Evolutionary conservation across 2,888 invertebrate genomes (phyloP).

Genomic region (Rhyacophila evoluta): DNA sequence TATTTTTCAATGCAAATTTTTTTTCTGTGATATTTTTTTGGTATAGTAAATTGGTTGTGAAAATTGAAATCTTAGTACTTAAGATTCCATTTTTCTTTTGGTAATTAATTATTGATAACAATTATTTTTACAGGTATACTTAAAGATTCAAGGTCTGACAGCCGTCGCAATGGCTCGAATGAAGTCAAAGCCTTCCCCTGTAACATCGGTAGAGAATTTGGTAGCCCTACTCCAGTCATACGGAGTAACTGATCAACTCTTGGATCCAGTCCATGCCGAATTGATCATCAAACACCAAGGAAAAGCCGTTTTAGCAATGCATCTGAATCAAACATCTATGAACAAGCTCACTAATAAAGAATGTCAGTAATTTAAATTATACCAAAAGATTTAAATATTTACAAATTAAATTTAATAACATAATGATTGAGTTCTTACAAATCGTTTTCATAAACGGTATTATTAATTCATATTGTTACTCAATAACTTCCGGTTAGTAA

Average conservation of each 20-base stretch:
- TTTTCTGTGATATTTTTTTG: too few species aligned
- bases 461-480: too few species aligned
- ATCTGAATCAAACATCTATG: slow-evolving; percentile 76
- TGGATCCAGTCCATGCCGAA: slow-evolving; percentile 74
- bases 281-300: slow-evolving; percentile 76
- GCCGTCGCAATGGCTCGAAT: slow-evolving; percentile 64
- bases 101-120: too few species aligned
- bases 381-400: too few species aligned
- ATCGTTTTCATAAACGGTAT: too few species aligned
- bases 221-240: slow-evolving; percentile 64
- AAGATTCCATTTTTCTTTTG: too few species aligned
- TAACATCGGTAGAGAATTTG: slow-evolving; percentile 62
- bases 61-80: too few species aligned
- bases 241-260: slow-evolving; percentile 61
- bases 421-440: too few species aligned
- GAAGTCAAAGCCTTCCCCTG: slow-evolving; percentile 60
- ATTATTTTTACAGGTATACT: slow-evolving; percentile 71
- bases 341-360: slow-evolving; percentile 72
- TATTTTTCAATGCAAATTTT: too few species aligned
- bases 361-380: slow-evolving; percentile 69
- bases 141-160: slow-evolving; percentile 70
- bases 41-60: too few species aligned
- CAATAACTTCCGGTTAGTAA: too few species aligned
- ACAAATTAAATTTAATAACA: too few species aligned
- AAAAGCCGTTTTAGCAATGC: slow-evolving; percentile 75